Conservation (phyloP, 2,113 vertebrate species). For the Myotis davidii region DNA sequence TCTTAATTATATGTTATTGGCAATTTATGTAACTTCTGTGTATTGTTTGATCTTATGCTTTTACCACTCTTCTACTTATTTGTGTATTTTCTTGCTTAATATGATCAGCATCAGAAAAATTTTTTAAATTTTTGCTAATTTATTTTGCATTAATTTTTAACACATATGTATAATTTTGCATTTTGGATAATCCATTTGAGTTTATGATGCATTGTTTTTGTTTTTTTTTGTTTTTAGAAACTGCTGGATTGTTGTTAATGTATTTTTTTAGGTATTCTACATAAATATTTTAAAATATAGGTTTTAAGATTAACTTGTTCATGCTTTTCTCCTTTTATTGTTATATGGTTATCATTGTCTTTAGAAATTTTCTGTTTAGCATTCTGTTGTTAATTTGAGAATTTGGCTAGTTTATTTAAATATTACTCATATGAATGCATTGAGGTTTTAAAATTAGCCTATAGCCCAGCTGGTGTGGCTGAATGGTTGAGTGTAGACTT, state of each 20-base stretch:
- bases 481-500: too few species aligned
- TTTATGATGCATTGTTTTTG: not conserved
- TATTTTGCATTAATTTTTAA: not conserved
- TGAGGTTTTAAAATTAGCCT: not conserved
- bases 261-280: not conserved
- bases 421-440: not conserved
- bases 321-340: not conserved
- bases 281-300: not conserved
- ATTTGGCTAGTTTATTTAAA: constrained; percentile 4
- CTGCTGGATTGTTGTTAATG: not conserved
- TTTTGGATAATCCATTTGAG: not conserved
- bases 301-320: not conserved
- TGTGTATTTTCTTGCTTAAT: not conserved
- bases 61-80: not conserved
- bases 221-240: not conserved
- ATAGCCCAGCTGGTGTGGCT: not conserved
- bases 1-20: not conserved
- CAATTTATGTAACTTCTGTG: not conserved
- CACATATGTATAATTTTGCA: not conserved
- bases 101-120: not conserved
- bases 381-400: not conserved
- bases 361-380: constrained; percentile 20
- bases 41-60: not conserved
- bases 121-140: not conserved
- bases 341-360: not conserved